phyloP scores from a whole-genome alignment of 2,797 vertebrate genomes.

The Agapornis canus region DNA sequence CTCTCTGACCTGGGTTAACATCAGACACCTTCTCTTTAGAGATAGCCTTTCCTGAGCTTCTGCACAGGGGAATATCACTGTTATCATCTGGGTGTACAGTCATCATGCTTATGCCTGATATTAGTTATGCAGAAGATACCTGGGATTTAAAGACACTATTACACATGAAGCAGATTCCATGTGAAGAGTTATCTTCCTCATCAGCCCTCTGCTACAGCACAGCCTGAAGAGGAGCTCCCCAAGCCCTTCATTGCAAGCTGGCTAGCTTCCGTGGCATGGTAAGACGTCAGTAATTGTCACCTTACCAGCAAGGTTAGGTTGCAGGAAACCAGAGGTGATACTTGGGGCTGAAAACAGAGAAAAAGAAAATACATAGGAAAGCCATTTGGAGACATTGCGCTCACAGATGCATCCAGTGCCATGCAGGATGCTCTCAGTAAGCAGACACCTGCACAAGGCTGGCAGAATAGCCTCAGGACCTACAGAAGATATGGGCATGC shows the following conservation, averaged over 20 bases:
- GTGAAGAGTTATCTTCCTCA: rapidly evolving
- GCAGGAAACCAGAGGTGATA: not conserved
- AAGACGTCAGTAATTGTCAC: not conserved
- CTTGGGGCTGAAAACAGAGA: not conserved
- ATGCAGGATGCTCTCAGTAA: not conserved
- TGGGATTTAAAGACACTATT: not conserved
- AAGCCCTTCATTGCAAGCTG: rapidly evolving
- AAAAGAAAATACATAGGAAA: not conserved
- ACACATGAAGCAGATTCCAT: not conserved
- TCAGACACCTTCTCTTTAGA: not conserved
- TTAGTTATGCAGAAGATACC: not conserved
- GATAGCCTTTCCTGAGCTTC: not conserved
- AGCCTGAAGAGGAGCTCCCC: not conserved
- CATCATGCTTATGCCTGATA: not conserved
- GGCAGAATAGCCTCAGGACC: not conserved
- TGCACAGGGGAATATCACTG: not conserved
- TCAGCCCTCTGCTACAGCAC: not conserved
- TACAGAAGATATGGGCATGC: not conserved
- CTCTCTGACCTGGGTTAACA: not conserved
- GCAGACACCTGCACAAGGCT: not conserved
- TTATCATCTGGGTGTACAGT: not conserved
- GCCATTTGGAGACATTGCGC: not conserved
- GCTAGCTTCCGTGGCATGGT: not conserved
- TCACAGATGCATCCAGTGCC: not conserved
- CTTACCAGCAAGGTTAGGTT: not conserved